Conservation (phyloP, 2,113 vertebrate species). For the Hippocampus comes region DNA sequence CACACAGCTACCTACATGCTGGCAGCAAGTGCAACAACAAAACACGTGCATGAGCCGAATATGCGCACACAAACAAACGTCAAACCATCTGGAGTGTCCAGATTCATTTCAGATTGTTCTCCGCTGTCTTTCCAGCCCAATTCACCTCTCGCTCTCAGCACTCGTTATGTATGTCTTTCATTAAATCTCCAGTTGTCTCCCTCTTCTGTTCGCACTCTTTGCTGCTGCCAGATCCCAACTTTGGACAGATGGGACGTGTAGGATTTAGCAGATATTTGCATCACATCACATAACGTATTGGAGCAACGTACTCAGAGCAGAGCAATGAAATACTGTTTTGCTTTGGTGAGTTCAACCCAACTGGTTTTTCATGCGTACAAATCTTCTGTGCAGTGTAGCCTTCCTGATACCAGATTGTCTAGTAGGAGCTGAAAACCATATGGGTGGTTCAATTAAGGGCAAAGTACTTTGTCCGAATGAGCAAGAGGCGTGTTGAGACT, state of each 20-base stretch:
- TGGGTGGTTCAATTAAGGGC: constrained; percentile 16
- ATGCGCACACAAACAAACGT: constrained; percentile 30
- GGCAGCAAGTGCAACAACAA: constrained; percentile 13
- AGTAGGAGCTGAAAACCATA: constrained; percentile 25
- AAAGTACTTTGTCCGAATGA: constrained; percentile 8
- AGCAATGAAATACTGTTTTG: constrained; percentile 24
- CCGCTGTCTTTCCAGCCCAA: constrained; percentile 61
- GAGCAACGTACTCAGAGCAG: constrained; percentile 36
- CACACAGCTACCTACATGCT: constrained; percentile 30
- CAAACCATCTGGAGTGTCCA: constrained; percentile 65
- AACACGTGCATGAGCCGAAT: constrained; percentile 4
- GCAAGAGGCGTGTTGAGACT: neutral
- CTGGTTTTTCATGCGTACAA: neutral
- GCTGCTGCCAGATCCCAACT: constrained; percentile 31
- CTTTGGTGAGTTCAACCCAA: neutral
- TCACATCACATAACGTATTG: constrained; percentile 44
- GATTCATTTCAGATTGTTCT: constrained; percentile 66
- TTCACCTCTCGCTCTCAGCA: constrained; percentile 57
- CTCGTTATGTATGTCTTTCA: constrained; percentile 45
- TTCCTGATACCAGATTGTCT: constrained; percentile 1
- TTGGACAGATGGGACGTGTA: constrained; percentile 59
- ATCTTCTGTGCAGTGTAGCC: neutral
- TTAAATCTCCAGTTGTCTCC: constrained; percentile 44
- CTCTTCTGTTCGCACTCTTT: constrained; percentile 29
- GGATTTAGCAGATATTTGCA: constrained; percentile 42